Evolutionary conservation across 2,797 vertebrate genomes (phyloP).

Genomic region (Poecilia picta): DNA sequence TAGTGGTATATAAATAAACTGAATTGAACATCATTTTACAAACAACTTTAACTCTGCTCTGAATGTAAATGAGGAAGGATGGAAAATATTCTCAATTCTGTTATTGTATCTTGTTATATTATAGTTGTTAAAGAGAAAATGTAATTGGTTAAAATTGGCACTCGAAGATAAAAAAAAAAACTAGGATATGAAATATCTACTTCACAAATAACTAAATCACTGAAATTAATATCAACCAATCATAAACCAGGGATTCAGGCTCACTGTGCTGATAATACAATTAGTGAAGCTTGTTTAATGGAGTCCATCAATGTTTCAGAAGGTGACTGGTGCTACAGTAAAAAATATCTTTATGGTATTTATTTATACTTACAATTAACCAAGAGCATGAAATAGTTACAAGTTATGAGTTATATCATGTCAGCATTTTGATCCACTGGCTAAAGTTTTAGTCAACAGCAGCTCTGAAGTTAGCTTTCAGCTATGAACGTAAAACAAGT

Average conservation of each 20-base stretch:
- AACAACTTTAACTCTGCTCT: not conserved
- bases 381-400: not conserved
- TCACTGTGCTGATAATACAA: not conserved
- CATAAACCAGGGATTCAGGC: not conserved
- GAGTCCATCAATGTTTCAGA: not conserved
- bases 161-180: not conserved
- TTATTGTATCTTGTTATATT: not conserved
- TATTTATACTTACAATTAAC: not conserved
- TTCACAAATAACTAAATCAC: not conserved
- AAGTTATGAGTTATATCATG: not conserved
- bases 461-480: not conserved
- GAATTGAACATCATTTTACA: not conserved
- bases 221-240: not conserved
- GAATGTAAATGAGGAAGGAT: not conserved
- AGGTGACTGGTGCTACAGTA: not conserved
- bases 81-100: not conserved
- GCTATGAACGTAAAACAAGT: not conserved
- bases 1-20: too few relatives aligned
- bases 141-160: not conserved
- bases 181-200: not conserved
- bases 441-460: not conserved
- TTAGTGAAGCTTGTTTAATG: not conserved
- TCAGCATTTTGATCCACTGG: not conserved
- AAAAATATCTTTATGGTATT: not conserved
- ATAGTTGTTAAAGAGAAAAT: not conserved